Conservation (phyloP, 2,797 vertebrate species). For the Ceyx erithaca region DNA sequence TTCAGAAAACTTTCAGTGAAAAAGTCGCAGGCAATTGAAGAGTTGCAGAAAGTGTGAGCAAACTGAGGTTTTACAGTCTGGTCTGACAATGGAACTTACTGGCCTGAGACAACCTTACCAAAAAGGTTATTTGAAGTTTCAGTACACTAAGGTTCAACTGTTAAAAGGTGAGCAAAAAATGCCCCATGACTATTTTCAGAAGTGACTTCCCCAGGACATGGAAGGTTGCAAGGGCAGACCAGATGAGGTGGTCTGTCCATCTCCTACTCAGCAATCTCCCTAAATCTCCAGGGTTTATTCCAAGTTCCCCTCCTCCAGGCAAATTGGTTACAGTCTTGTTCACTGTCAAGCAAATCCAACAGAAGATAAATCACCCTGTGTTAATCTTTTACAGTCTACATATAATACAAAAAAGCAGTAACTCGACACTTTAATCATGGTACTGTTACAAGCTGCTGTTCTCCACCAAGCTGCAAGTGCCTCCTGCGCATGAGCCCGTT, state of each 20-base stretch:
- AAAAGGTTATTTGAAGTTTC: background rate
- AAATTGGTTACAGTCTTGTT: slow-evolving; percentile 24
- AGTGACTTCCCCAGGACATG: background rate
- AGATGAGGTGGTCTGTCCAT: background rate
- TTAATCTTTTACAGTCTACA: slow-evolving; percentile 33
- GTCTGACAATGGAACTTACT: background rate
- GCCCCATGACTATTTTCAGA: background rate
- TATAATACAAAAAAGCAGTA: slow-evolving; percentile 17
- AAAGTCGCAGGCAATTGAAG: fast-evolving
- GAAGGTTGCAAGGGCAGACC: background rate
- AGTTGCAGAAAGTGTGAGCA: fast-evolving
- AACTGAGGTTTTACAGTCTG: background rate
- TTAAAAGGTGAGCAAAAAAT: background rate
- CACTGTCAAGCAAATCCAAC: slow-evolving; percentile 3
- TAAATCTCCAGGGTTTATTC: background rate
- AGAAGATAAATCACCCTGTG: slow-evolving; percentile 28
- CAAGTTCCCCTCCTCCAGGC: slow-evolving; percentile 9
- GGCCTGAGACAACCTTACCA: background rate
- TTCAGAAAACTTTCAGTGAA: background rate
- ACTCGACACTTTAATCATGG: slow-evolving; percentile 44
- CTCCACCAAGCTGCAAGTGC: background rate
- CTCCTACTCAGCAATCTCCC: background rate
- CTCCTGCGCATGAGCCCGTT: background rate
- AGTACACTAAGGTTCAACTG: background rate
- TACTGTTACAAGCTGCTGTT: slow-evolving; percentile 1